Conservation (phyloP, 1,140 invertebrate species). For the Papilio polyxenes region DNA sequence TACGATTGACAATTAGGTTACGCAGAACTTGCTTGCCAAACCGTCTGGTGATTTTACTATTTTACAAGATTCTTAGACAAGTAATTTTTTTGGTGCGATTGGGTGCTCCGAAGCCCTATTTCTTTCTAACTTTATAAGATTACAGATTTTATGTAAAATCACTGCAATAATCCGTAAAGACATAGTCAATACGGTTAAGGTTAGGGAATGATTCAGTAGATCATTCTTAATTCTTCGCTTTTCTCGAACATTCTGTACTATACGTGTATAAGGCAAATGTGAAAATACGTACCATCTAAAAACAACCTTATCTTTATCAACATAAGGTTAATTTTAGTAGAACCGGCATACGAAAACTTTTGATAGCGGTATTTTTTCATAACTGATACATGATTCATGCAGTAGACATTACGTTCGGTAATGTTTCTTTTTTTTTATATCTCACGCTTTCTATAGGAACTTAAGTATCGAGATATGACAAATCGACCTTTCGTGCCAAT, state of each 20-base stretch:
- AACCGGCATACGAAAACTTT: neutral
- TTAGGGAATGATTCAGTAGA: neutral
- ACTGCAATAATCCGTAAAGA: neutral
- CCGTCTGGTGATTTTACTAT: too few relatives aligned
- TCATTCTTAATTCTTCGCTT: neutral
- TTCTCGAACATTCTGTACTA: neutral
- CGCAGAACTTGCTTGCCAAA: too few relatives aligned
- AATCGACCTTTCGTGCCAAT: neutral
- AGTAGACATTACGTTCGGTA: neutral
- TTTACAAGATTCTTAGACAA: too few relatives aligned
- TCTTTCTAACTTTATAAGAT: too few relatives aligned
- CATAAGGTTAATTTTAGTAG: neutral
- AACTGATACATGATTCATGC: conserved; percentile 18
- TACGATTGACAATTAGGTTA: neutral
- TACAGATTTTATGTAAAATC: too few relatives aligned
- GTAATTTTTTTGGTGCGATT: too few relatives aligned
- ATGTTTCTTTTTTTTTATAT: conserved; percentile 9
- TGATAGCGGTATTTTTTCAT: neutral
- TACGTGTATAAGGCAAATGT: neutral
- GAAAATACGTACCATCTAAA: neutral
- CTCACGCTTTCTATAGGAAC: neutral
- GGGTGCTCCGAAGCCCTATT: too few relatives aligned
- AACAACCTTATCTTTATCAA: neutral
- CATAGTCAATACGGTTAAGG: neutral
- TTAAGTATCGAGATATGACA: conserved; percentile 11